Evolutionary conservation across 2,113 vertebrate genomes (phyloP), one percentile per base, ranked within the genome.

Genomic region (Sapayoa aenigma): DNA sequence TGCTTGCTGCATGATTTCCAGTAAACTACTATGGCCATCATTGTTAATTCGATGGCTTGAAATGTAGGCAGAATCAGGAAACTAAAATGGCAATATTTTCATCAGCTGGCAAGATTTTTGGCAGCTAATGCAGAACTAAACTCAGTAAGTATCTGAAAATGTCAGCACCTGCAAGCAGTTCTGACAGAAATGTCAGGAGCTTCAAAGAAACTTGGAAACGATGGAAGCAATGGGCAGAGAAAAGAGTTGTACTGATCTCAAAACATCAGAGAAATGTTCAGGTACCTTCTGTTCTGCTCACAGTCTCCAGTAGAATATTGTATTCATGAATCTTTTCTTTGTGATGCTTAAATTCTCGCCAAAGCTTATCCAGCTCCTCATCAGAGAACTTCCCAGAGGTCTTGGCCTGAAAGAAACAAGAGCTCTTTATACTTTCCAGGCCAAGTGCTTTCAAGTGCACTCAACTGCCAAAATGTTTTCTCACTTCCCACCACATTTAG

Each of bases 281-380:
- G 10, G 25, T 77, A 99, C 99, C 99, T 98, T 99, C 99, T 0
- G 98, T 98, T 84, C 99, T 97, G 98, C 98, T 99, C 94, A 99
- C 97, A 0, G 99, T 98, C 67, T 99, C 99, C 94, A 99, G 98
- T 50, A 99, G 97, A 68, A 99, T 98, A 53, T 98, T 99, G 90
- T 99, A 99, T 95, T 99, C 99, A 1, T 60, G 98, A 41, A 98
- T 97, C 94, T 99, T 99, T 92, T 99, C 99, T 85, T 97, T 98
- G 96, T 99, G 99, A 94, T 99, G 99, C 85, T 98, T 98, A 78
- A 99, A 98, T 94, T 99, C 99, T 91, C 98, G 97, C 98, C 98
- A 98, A 35, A 99, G 98, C 90, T 97, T 99, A 94, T 97, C 97
- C 94, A 99, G 2, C 77, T 99, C 99, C 10, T 99, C 99, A 1